Conservation (phyloP, 2,888 invertebrate species). For the Nysson spinosus region DNA sequence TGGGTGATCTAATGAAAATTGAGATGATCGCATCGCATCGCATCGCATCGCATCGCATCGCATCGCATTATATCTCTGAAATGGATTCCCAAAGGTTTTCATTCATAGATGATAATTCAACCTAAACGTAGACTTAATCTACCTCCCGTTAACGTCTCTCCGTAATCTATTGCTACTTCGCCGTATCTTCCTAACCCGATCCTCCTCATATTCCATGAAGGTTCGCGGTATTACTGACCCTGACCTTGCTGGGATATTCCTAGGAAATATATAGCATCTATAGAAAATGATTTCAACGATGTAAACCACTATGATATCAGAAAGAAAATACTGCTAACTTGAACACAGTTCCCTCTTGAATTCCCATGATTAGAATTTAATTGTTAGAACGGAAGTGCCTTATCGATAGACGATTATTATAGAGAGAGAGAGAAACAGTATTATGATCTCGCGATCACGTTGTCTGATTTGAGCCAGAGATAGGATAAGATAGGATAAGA, state of each 20-base stretch:
- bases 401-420: no score
- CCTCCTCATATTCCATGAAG: slow-evolving; percentile 44
- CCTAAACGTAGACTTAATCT: slow-evolving; percentile 31
- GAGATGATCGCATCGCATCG: background rate
- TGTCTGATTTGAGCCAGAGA: no score
- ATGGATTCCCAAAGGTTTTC: slow-evolving; percentile 43
- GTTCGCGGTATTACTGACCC: slow-evolving; percentile 36
- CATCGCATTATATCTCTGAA: slow-evolving; percentile 29
- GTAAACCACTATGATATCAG: slow-evolving; percentile 1
- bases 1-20: background rate
- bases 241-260: slow-evolving; percentile 49
- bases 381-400: no score
- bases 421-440: no score
- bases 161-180: slow-evolving; percentile 37
- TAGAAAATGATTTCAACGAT: slow-evolving; percentile 35
- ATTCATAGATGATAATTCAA: background rate
- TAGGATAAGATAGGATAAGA: no score
- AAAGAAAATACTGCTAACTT: background rate
- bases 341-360: no score
- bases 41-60: background rate
- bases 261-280: slow-evolving; percentile 30
- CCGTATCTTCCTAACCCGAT: slow-evolving; percentile 37
- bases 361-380: no score
- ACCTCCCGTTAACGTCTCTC: slow-evolving; percentile 23
- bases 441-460: no score